Percentiles rank a stretch among this genome's conserved stretches.
These are phyloP conservation scores for Lepidurus couesii DNA, from an alignment of 1,140 invertebrate genomes.

Conservation along the genomic window DNA sequence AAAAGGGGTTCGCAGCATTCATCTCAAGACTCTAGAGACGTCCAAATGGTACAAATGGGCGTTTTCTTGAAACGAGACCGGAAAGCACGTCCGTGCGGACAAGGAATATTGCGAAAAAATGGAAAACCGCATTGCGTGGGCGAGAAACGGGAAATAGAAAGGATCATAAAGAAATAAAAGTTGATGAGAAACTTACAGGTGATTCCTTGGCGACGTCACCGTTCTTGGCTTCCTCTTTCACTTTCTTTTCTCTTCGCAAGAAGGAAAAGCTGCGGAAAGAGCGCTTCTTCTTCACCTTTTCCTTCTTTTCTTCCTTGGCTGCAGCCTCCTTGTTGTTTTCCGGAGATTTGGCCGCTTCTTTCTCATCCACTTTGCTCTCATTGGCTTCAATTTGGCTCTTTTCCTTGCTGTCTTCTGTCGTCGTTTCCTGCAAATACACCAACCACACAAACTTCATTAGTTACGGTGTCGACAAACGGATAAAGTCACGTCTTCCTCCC, in stretches of 20 bases:
- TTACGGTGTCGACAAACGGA: conserved; percentile 12
- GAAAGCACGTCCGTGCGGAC: no score
- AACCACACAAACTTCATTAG: not conserved
- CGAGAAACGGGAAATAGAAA: no score
- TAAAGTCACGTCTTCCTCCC: not conserved
- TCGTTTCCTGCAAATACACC: conserved; percentile 23
- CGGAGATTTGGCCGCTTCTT: conserved; percentile 24
- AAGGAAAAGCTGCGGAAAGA: conserved; percentile 41
- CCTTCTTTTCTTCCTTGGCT: conserved; percentile 37
- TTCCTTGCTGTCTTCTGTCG: conserved; percentile 31
- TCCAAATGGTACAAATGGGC: no score
- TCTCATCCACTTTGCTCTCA: conserved; percentile 20
- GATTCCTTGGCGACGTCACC: conserved; percentile 38
- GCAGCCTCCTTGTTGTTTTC: conserved; percentile 26
- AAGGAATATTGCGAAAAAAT: no score
- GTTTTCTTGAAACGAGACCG: no score
- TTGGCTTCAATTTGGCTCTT: conserved; percentile 31
- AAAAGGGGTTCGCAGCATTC: no score
- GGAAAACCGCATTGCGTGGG: no score
- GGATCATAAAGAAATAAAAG: not conserved
- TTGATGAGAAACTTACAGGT: not conserved
- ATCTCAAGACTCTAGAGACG: no score
- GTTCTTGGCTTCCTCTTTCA: conserved; percentile 41
- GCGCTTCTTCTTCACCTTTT: conserved; percentile 41
- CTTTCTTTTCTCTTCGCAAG: conserved; percentile 41